Evolutionary conservation across 1,140 invertebrate genomes (phyloP).

Genomic region (Lordiphosa clarofinis): DNA sequence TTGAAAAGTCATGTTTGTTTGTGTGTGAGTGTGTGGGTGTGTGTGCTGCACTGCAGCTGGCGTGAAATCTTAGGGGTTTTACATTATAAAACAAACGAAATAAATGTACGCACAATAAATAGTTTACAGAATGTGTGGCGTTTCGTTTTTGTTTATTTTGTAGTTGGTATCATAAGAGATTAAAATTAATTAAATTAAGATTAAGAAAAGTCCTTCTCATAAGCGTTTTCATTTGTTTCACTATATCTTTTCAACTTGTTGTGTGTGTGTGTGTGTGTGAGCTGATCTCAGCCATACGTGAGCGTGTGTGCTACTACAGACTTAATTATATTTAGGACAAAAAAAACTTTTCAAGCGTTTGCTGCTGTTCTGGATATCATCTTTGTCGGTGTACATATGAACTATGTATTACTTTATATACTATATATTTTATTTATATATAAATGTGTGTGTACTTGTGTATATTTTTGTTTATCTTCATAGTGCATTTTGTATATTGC

Average conservation of each 20-base stretch:
- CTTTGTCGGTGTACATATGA: slow-evolving; percentile 14
- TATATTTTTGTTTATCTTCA: background rate
- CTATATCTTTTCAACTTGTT: slow-evolving; percentile 36
- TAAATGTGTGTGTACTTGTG: slow-evolving; percentile 10
- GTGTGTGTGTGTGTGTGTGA: slow-evolving; percentile 5
- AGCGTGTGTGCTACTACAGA: slow-evolving; percentile 12
- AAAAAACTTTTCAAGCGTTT: slow-evolving; percentile 11
- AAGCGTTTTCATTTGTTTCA: slow-evolving; percentile 71
- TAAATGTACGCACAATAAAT: slow-evolving; percentile 38
- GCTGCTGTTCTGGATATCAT: slow-evolving; percentile 9
- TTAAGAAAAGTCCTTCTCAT: slow-evolving; percentile 69
- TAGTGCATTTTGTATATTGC: slow-evolving; percentile 16
- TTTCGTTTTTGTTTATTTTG: slow-evolving; percentile 20
- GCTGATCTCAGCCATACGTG: background rate
- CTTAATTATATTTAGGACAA: slow-evolving; percentile 17
- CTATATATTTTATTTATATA: slow-evolving; percentile 25
- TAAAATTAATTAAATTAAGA: slow-evolving; percentile 53
- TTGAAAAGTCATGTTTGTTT: background rate
- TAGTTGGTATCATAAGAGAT: slow-evolving; percentile 1
- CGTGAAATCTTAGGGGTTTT: background rate
- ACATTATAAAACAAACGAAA: slow-evolving; percentile 8
- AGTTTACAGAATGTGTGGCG: slow-evolving; percentile 44
- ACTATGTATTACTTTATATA: slow-evolving; percentile 20
- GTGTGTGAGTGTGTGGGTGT: slow-evolving; percentile 1
- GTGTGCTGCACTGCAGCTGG: slow-evolving; percentile 41